Conservation (phyloP, 64 coral and sea anemone genomes). For the Dendrophyllia cribrosa region DNA sequence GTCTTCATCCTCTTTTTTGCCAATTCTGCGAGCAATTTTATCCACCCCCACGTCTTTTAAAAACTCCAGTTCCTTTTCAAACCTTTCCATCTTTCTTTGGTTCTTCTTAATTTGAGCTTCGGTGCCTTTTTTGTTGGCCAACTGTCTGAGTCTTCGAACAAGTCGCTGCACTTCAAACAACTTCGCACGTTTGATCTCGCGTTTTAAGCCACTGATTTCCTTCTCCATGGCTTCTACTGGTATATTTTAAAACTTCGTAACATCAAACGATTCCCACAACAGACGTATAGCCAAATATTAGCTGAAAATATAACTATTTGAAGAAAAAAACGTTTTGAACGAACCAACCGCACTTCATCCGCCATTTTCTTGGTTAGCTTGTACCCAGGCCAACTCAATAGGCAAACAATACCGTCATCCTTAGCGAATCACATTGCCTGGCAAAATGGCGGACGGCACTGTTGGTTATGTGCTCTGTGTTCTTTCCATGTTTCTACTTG, state of each 20-base stretch:
- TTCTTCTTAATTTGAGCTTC: slow-evolving; percentile 74
- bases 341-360: not conserved
- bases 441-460: slow-evolving; percentile 17
- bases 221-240: not conserved
- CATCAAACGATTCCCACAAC: not conserved
- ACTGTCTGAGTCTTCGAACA: slow-evolving; percentile 56
- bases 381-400: not conserved
- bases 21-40: slow-evolving; percentile 29
- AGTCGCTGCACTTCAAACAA: slow-evolving; percentile 74
- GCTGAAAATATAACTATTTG: not conserved
- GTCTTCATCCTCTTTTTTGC: not conserved
- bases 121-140: slow-evolving; percentile 65
- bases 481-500: not conserved
- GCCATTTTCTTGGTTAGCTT: slow-evolving; percentile 15
- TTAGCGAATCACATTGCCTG: not conserved
- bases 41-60: slow-evolving; percentile 59
- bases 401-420: not conserved
- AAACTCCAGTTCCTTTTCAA: slow-evolving; percentile 67
- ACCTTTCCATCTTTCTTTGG: slow-evolving; percentile 56
- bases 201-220: slow-evolving; percentile 20
- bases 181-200: slow-evolving; percentile 65
- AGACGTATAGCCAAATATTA: not conserved
- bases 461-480: not conserved
- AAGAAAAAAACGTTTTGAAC: not conserved
- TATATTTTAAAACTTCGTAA: not conserved